Base-by-base conservation (phyloP, 35 echinoderm and acorn worm genomes). In the Ptychodera flava region DNA sequence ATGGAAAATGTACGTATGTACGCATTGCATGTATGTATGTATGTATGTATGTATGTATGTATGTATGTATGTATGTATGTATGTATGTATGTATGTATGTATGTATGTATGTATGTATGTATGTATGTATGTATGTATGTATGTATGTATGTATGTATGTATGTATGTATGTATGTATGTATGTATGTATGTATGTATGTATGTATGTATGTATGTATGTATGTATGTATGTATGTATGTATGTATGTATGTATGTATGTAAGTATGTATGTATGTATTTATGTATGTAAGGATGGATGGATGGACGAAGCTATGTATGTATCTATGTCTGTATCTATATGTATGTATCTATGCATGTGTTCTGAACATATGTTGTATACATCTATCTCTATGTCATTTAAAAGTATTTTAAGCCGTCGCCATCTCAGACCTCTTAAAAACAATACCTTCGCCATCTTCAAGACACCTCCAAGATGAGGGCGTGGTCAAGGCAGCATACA, bases 181-280 rank as follows among this genome's bases (percentile, higher is more conserved):
- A 84, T 84, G 82, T 84, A 84, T 84, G 35, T 84, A 84, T 84
- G 82, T 84, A 84, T 84, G 82, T 84, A 84, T 84, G 82, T 84
- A 84, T 84, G 82, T 84, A 84, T 64, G 82, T 84, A 84, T 84
- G 82, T 84, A 84, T 84, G 82, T 84, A 84, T 84, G 82, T 34
- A 6, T 84, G 82, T 84, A 14, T 84, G 82, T 84, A 14, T 84
- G 14, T 84, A 14, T 84, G 82, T 84, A 14, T 84, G 82, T 36
- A 14, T 84, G 34, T 36, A 14, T 84, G 82, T 36, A 84, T 84
- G 82, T 36, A 14, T 84, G 82, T 34, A 14, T 84, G 82, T 84
- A 14, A 35, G 28, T 64, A 6, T 64, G 82, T 34, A 14, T 84
- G 82, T 34, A 14, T 84, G 79, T 80, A 2, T 80, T 2, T 80